These are phyloP conservation scores for Forbesichthys papilliferus DNA, from an alignment of 2,113 vertebrate genomes.

Conservation along the genomic window DNA sequence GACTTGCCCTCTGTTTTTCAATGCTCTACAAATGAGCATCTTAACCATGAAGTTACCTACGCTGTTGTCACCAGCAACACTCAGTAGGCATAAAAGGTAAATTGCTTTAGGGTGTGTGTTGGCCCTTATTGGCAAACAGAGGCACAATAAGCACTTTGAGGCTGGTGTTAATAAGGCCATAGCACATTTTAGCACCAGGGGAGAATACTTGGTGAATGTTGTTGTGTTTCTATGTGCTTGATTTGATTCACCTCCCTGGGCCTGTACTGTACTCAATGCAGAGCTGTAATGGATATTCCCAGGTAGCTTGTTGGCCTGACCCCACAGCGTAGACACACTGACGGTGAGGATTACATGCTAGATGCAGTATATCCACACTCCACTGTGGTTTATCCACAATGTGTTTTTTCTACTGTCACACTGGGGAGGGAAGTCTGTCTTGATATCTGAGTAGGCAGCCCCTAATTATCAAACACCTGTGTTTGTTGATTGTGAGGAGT, in stretches of 20 bases:
- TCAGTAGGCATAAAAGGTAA: not conserved
- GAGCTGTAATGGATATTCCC: constrained; percentile 43
- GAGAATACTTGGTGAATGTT: constrained; percentile 44
- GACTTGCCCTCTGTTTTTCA: constrained; percentile 27
- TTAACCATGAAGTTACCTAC: constrained; percentile 24
- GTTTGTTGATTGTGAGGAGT: constrained; percentile 75
- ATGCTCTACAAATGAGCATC: constrained; percentile 2
- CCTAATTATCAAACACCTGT: constrained; percentile 79
- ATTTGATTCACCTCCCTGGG: constrained; percentile 54
- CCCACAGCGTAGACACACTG: constrained; percentile 39
- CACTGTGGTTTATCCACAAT: constrained; percentile 45
- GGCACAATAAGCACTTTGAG: constrained; percentile 34
- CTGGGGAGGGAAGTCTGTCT: constrained; percentile 57
- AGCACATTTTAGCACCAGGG: constrained; percentile 29
- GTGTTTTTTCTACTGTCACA: constrained; percentile 60
- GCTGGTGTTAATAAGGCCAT: constrained; percentile 62
- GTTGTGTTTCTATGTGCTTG: constrained; percentile 54
- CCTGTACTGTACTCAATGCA: constrained; percentile 11
- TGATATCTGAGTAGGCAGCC: constrained; percentile 71
- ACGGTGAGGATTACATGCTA: constrained; percentile 54
- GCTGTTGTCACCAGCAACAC: constrained; percentile 17
- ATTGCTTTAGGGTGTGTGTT: constrained; percentile 12
- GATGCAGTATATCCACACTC: constrained; percentile 40
- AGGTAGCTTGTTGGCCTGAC: constrained; percentile 41
- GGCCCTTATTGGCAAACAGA: constrained; percentile 30